These are phyloP conservation scores for Bombycilla garrulus DNA, from an alignment of 2,113 vertebrate species.

Conservation along the genomic window DNA sequence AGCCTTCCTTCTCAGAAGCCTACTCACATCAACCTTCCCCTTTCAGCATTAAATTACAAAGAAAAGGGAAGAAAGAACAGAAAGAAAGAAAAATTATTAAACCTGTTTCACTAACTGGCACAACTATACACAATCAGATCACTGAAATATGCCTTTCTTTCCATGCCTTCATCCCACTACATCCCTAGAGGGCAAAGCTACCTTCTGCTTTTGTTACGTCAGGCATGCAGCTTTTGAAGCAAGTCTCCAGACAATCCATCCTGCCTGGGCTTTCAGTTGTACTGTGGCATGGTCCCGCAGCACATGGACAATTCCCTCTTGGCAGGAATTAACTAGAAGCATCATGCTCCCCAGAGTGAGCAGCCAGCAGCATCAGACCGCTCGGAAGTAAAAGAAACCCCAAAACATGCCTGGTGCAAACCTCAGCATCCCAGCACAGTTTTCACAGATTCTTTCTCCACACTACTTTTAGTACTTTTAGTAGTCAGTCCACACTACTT, in stretches of 20 bases:
- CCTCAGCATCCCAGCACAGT: not conserved
- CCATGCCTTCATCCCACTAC: not conserved
- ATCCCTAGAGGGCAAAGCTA: not conserved
- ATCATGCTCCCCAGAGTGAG: not conserved
- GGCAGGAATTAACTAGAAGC: not conserved
- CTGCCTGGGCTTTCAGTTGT: not conserved
- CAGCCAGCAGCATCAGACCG: not conserved
- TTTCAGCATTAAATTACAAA: constrained; percentile 17
- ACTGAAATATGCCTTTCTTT: not conserved
- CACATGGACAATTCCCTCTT: not conserved
- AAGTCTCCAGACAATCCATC: not conserved
- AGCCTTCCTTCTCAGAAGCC: constrained; percentile 4
- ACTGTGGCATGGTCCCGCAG: not conserved
- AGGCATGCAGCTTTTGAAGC: not conserved
- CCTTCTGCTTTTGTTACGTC: not conserved
- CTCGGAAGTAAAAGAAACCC: not conserved
- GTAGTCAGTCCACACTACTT: not conserved
- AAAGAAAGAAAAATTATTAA: constrained; percentile 2
- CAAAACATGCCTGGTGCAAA: not conserved
- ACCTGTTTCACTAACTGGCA: not conserved
- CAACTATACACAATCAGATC: not conserved
- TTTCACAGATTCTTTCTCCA: not conserved
- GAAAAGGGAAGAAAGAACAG: constrained; percentile 49
- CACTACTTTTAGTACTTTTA: no score
- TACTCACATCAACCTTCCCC: constrained; percentile 27